phyloP scores from a whole-genome alignment of 2,797 vertebrate genomes.

The Argentina silus region DNA sequence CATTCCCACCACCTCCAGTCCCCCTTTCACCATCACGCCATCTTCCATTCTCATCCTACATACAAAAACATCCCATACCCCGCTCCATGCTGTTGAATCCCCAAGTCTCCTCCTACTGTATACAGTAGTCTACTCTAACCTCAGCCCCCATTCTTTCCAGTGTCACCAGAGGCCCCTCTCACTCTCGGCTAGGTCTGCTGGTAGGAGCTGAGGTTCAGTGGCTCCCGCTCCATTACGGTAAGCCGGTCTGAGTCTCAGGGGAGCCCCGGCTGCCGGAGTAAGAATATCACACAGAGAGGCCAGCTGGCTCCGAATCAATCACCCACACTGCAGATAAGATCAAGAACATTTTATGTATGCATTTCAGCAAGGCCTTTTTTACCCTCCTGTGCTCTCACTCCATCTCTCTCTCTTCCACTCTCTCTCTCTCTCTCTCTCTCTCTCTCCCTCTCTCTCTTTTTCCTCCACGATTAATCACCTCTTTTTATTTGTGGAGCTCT shows the following conservation, averaged over 20 bases:
- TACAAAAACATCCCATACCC: background rate
- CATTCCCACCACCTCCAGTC: constrained; percentile 12
- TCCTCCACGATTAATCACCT: background rate
- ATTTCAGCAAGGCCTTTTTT: constrained; percentile 28
- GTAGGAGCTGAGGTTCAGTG: background rate
- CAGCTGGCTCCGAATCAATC: constrained; percentile 38
- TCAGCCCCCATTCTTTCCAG: background rate
- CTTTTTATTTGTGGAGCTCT: constrained; percentile 3
- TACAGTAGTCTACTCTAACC: constrained; percentile 5
- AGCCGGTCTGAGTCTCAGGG: constrained; percentile 13
- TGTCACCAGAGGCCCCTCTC: constrained; percentile 8
- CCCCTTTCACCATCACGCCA: constrained; percentile 19
- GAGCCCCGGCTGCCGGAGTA: constrained; percentile 9
- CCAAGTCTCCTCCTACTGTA: constrained; percentile 1
- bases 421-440: constrained; percentile 4
- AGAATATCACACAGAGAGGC: constrained; percentile 22
- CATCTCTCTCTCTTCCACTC: constrained; percentile 3
- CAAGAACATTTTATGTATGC: constrained; percentile 46
- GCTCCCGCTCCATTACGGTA: constrained; percentile 14
- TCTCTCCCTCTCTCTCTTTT: background rate
- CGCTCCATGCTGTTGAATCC: background rate
- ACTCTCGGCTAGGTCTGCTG: constrained; percentile 1
- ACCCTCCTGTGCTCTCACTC: constrained; percentile 1
- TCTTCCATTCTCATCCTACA: background rate
- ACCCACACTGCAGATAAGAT: constrained; percentile 40